Conservation (phyloP, 2,113 vertebrate genomes). For the Pterocles gutturalis region DNA sequence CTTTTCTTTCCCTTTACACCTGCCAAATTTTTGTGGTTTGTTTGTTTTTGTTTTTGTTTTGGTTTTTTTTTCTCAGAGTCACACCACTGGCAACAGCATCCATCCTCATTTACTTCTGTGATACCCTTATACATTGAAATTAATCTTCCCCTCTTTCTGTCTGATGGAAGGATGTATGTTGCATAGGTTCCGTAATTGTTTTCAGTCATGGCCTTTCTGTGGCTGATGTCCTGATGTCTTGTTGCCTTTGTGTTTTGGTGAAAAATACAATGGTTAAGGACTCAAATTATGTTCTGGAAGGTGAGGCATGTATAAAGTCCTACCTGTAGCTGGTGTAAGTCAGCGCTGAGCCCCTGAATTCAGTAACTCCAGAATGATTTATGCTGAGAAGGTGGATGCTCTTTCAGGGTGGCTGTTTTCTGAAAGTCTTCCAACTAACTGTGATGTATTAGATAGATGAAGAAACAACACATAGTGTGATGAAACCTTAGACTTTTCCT, state of each 20-base stretch:
- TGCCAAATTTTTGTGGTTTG: background rate
- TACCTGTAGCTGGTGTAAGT: background rate
- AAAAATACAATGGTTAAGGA: background rate
- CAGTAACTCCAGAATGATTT: background rate
- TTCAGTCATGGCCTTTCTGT: background rate
- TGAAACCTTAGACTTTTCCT: slow-evolving; percentile 18
- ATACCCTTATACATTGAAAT: background rate
- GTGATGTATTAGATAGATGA: background rate
- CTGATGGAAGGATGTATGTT: background rate
- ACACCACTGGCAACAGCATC: background rate
- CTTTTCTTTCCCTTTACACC: background rate
- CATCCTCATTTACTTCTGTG: background rate
- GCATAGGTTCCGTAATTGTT: background rate
- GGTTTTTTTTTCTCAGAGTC: background rate
- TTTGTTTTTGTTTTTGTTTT: no score
- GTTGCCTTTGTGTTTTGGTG: background rate
- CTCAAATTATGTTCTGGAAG: background rate
- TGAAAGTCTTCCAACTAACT: slow-evolving; percentile 1
- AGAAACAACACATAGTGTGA: background rate
- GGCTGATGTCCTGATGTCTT: background rate
- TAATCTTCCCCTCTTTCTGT: background rate
- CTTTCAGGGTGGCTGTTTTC: background rate
- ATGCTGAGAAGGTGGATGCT: background rate
- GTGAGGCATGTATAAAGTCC: background rate
- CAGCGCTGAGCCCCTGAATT: background rate